Evolutionary conservation across 2,888 invertebrate genomes (phyloP).

Genomic region (Ornithoptera alexandrae): DNA sequence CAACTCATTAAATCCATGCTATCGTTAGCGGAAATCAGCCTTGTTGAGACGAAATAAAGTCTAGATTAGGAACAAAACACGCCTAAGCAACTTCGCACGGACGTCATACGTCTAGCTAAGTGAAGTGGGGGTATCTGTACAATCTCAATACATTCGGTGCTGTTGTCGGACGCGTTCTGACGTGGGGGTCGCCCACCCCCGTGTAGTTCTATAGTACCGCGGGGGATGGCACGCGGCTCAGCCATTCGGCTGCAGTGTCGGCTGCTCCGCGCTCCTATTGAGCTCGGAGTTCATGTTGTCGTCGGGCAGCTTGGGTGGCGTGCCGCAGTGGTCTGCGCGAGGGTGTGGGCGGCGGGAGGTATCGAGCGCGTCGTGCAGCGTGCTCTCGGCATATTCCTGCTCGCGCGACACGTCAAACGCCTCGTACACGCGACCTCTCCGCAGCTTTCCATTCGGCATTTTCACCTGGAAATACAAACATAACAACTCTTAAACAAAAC

Average conservation of each 20-base stretch:
- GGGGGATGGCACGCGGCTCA: constrained; percentile 44
- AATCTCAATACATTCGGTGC: constrained; percentile 52
- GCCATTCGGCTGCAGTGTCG: constrained; percentile 73
- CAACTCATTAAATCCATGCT: constrained; percentile 62
- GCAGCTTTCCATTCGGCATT: constrained; percentile 65
- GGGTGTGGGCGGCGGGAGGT: constrained; percentile 51
- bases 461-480: constrained; percentile 47
- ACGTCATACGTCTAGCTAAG: constrained; percentile 31
- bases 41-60: constrained; percentile 69
- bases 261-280: constrained; percentile 53
- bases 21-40: constrained; percentile 67
- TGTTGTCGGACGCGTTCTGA: constrained; percentile 36
- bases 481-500: too few relatives aligned
- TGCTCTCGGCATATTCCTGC: constrained; percentile 57
- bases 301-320: constrained; percentile 58
- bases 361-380: constrained; percentile 58
- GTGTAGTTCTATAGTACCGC: constrained; percentile 52
- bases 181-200: constrained; percentile 66
- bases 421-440: constrained; percentile 51
- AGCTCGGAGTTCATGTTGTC: constrained; percentile 74
- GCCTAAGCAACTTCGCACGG: constrained; percentile 61
- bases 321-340: neutral
- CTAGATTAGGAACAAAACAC: constrained; percentile 72
- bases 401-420: constrained; percentile 52
- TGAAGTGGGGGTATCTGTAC: constrained; percentile 46